These are phyloP conservation scores for Mormyrus iriodes DNA, from an alignment of 2,113 vertebrate genomes.

Conservation along the genomic window DNA sequence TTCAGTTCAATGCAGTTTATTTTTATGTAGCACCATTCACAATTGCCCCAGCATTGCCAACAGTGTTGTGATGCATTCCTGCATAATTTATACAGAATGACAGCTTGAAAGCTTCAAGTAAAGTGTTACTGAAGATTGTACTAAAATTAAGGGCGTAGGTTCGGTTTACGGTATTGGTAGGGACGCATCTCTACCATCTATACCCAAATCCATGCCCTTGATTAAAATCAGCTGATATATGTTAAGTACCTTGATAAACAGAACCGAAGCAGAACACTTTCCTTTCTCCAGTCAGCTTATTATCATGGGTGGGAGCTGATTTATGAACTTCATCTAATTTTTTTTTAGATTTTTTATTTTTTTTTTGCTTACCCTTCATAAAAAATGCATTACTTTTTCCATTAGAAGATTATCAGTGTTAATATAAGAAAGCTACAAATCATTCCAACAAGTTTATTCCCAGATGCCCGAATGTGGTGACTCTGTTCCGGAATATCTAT, in stretches of 20 bases:
- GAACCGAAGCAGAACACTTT: background rate
- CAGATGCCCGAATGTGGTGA: background rate
- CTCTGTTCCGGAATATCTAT: background rate
- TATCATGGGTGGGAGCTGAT: background rate
- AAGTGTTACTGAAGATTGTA: background rate
- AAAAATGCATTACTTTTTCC: background rate
- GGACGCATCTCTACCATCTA: background rate
- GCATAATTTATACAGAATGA: background rate
- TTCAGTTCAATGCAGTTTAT: background rate
- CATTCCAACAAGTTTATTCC: background rate
- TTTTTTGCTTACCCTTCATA: background rate
- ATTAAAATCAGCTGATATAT: background rate
- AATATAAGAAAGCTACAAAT: constrained; percentile 1
- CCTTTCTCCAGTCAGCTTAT: background rate
- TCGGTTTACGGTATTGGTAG: background rate
- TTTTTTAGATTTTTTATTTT: background rate
- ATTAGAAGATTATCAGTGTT: constrained; percentile 3
- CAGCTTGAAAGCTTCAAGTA: background rate
- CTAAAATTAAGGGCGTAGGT: background rate
- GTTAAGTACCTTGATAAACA: background rate
- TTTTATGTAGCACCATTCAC: background rate
- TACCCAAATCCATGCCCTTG: background rate
- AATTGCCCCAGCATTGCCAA: no score
- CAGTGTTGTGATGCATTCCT: background rate
- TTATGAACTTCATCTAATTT: background rate